Evolutionary conservation across 2,797 vertebrate genomes (phyloP), one percentile per base, ranked within the genome.

Genomic region (Phaenicophaeus curvirostris): DNA sequence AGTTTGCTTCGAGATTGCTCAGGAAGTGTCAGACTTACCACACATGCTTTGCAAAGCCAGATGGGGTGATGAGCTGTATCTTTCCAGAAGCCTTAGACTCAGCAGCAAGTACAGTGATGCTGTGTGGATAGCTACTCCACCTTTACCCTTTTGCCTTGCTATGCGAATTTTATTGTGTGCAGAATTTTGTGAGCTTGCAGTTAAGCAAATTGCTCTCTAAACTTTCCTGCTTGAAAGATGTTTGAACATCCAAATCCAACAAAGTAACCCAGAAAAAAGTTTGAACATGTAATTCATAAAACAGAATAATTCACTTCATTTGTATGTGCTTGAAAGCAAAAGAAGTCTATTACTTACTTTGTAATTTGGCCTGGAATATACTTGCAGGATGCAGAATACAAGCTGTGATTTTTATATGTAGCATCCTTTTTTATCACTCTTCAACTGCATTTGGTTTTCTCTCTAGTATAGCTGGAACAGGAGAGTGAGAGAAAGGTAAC

Each of bases 51-150:
- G 48, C 33, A 71, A 85, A 77, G 33, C 28, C 42, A 33, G 61
- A n/a, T 0, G 0, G 28, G n/a, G 53, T 46, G 65, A 53, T 55
- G 21, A 77, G 46, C 74, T 55, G 8, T 0, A 0, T 72, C 27
- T 62, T 83, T 58, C 12, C 65, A 80, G 55, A 69, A 89, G 24
- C n/a, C 25, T 62, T 44, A 65, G 33, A 25, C 37, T 74, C 24
- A 42, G 27, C 15, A 73, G 46, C 50, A 61, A 57, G 59, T 65
- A 65, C 3, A 33, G 46, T 11, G 79, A 33, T 28, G 39, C 39
- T 46, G 1, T 11, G 19, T 30, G 42, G 14, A 9, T 5, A 65
- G 46, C 66, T 75, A 55, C 54, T 73, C 33, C 11, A 23, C 28
- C 30, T 84, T 57, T 61, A 25, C 21, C 39, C 23, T 78, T 85